These are phyloP conservation scores for Axea sp. DNA, from an alignment of 2,888 invertebrate species.

Conservation along the genomic window DNA sequence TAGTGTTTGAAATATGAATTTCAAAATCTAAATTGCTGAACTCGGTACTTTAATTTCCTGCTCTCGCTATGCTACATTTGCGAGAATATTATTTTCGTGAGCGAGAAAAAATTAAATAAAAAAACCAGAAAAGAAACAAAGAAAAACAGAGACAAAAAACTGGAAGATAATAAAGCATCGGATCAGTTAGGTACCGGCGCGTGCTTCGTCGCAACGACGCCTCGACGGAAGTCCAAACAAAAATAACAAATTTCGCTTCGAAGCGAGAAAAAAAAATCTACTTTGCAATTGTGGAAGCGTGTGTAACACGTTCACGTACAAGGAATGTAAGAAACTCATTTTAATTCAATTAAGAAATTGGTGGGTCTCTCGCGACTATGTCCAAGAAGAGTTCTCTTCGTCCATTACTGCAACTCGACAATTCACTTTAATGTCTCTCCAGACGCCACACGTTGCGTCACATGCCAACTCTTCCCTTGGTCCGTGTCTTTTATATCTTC, in stretches of 20 bases:
- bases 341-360: conserved; percentile 56
- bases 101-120: background rate
- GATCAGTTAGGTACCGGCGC: too few relatives aligned
- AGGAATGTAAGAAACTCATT: conserved; percentile 51
- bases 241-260: too few relatives aligned
- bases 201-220: too few relatives aligned
- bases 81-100: background rate
- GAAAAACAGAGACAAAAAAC: too few relatives aligned
- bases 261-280: too few relatives aligned
- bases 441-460: conserved; percentile 46
- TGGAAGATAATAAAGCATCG: too few relatives aligned
- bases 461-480: too few relatives aligned
- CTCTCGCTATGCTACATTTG: background rate
- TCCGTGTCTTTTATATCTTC: too few relatives aligned
- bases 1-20: conserved; percentile 9
- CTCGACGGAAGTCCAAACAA: background rate
- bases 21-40: conserved; percentile 2
- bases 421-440: conserved; percentile 58
- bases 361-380: conserved; percentile 27
- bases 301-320: conserved; percentile 18
- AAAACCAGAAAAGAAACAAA: too few relatives aligned
- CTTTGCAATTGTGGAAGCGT: too few relatives aligned
- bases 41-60: conserved; percentile 7
- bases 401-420: conserved; percentile 48
- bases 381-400: conserved; percentile 32